These are phyloP conservation scores for Lasioglossum villosulum DNA, from an alignment of 2,888 invertebrate genomes.

Conservation along the genomic window DNA sequence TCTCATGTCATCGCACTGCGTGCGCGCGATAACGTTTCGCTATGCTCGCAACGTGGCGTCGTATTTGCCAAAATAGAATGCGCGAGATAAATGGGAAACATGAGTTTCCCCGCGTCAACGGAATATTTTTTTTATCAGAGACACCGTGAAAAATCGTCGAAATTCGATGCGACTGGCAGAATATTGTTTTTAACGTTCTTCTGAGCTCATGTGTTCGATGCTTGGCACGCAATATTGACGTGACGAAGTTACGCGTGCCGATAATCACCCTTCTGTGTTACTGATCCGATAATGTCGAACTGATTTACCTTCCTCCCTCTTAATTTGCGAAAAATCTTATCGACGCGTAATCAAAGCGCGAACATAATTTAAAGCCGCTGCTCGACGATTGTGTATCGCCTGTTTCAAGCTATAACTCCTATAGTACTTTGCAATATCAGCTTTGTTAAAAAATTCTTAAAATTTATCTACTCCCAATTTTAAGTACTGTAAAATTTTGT, in stretches of 20 bases:
- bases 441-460: neutral
- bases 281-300: neutral
- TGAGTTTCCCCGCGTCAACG: slow-evolving; percentile 11
- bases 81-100: slow-evolving; percentile 18
- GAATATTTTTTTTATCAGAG: neutral
- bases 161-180: neutral
- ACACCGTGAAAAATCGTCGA: neutral
- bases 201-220: neutral
- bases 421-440: no score
- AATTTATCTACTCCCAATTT: neutral
- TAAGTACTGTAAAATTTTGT: neutral
- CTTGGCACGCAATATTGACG: neutral
- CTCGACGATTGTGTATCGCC: neutral
- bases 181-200: neutral
- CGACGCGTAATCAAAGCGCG: neutral
- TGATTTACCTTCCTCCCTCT: neutral
- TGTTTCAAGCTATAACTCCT: neutral
- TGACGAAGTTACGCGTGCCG: neutral
- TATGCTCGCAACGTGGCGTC: neutral
- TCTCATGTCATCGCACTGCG: slow-evolving; percentile 11
- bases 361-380: slow-evolving; percentile 15
- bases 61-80: slow-evolving; percentile 23
- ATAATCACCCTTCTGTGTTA: neutral
- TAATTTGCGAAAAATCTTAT: slow-evolving; percentile 16
- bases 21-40: slow-evolving; percentile 24